These are phyloP conservation scores for Actinemys pallida DNA, from an alignment of 2,113 vertebrate species.

Conservation along the genomic window DNA sequence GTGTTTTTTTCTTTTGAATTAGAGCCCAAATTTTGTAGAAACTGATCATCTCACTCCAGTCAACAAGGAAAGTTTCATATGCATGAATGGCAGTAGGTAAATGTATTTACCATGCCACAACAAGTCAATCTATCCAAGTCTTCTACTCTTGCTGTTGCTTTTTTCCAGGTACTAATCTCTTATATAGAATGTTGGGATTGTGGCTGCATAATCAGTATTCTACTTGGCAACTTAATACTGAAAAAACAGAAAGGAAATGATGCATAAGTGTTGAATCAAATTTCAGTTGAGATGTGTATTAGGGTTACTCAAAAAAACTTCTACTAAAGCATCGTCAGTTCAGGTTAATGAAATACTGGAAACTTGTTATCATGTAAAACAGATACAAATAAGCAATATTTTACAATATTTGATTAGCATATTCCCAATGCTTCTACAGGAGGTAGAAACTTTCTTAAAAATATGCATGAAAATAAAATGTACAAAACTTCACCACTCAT, in stretches of 20 bases:
- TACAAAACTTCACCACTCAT: neutral
- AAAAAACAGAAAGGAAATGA: neutral
- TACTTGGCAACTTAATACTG: neutral
- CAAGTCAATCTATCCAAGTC: too few species aligned
- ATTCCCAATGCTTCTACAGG: neutral
- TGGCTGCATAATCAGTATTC: neutral
- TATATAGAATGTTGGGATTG: neutral
- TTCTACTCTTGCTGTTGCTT: neutral
- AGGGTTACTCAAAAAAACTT: neutral
- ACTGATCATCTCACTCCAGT: too few species aligned
- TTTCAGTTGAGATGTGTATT: neutral
- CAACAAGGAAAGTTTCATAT: too few species aligned
- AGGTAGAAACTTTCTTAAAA: neutral
- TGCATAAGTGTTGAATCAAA: neutral
- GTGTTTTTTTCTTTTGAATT: too few species aligned
- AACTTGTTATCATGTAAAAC: neutral
- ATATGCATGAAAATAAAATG: neutral
- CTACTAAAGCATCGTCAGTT: neutral
- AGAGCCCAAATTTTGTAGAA: too few species aligned
- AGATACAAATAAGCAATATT: neutral
- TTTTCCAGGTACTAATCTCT: neutral
- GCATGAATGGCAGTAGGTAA: too few species aligned
- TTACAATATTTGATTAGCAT: neutral
- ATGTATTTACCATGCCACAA: too few species aligned
- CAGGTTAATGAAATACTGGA: neutral